A percentile compares a stretch with the other conserved stretches of the same genome.
These are phyloP conservation scores for Rhinopithecus roxellana DNA, from an alignment of 2,113 vertebrate species.

Conservation along the genomic window DNA sequence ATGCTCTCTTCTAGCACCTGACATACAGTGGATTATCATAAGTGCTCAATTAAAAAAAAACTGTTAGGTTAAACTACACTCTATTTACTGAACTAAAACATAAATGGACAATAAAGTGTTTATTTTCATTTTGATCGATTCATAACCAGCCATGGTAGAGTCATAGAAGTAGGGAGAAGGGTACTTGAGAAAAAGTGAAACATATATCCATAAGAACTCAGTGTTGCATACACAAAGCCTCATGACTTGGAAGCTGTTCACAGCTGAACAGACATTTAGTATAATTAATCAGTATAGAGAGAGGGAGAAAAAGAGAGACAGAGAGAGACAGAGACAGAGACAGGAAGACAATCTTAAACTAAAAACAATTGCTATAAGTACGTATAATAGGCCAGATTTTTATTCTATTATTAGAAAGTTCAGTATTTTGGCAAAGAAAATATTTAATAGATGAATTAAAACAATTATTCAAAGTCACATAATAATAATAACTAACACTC, in stretches of 20 bases:
- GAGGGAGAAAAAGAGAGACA: too few species aligned
- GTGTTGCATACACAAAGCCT: background rate
- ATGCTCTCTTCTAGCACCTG: background rate
- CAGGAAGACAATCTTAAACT: background rate
- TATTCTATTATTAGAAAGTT: background rate
- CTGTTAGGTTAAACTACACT: background rate
- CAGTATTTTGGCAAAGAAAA: background rate
- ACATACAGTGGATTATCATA: background rate
- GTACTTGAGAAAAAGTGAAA: background rate
- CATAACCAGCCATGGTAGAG: background rate
- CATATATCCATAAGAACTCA: background rate
- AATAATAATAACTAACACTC: background rate
- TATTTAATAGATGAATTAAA: conserved; percentile 18
- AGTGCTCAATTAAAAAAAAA: background rate
- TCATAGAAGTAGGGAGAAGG: rapidly evolving
- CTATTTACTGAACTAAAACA: background rate
- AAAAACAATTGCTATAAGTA: background rate
- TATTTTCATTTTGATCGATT: background rate
- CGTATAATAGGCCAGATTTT: background rate
- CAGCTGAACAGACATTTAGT: background rate
- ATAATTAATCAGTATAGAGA: background rate
- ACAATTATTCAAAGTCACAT: background rate
- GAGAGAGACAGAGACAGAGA: too few species aligned
- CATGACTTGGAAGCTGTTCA: background rate
- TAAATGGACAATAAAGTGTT: background rate